Evolutionary conservation across 2,797 vertebrate species (phyloP).

Genomic region (Dromococcyx pavoninus): DNA sequence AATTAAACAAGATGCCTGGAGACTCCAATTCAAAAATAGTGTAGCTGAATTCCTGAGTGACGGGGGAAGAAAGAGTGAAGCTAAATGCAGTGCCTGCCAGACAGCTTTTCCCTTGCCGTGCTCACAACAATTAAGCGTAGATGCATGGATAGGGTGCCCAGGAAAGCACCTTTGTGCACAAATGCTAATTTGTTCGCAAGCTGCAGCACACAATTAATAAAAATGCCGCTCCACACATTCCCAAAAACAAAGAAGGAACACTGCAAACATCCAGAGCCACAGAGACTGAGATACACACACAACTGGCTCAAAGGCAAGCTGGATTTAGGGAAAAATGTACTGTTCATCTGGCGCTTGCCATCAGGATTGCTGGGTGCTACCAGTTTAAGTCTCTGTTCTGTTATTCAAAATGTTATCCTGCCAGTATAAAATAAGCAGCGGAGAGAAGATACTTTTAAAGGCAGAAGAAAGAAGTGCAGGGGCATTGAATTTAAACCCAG

Average conservation of each 20-base stretch:
- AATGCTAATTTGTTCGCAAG: constrained; percentile 27
- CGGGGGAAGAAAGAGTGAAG: neutral
- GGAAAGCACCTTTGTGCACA: constrained; percentile 30
- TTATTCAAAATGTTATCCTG: neutral
- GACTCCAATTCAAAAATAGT: neutral
- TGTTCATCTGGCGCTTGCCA: neutral
- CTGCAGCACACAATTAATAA: neutral
- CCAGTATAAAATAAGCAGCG: neutral
- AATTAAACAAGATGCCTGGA: constrained; percentile 37
- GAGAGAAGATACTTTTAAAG: neutral
- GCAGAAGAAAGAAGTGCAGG: neutral
- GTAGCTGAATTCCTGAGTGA: constrained; percentile 13
- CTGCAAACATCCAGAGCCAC: neutral
- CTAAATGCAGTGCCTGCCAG: neutral
- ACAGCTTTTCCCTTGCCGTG: neutral
- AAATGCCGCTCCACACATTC: neutral
- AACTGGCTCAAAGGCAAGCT: neutral
- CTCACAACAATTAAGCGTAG: constrained; percentile 5
- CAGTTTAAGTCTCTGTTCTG: neutral
- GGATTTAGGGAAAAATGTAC: neutral
- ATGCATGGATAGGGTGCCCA: neutral
- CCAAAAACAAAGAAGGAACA: neutral
- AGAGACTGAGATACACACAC: neutral
- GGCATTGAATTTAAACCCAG: neutral
- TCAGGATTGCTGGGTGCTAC: neutral